Percentiles rank a stretch among this genome's conserved stretches.
Conservation (phyloP, 2,888 invertebrate genomes). For the Seira musarum region DNA sequence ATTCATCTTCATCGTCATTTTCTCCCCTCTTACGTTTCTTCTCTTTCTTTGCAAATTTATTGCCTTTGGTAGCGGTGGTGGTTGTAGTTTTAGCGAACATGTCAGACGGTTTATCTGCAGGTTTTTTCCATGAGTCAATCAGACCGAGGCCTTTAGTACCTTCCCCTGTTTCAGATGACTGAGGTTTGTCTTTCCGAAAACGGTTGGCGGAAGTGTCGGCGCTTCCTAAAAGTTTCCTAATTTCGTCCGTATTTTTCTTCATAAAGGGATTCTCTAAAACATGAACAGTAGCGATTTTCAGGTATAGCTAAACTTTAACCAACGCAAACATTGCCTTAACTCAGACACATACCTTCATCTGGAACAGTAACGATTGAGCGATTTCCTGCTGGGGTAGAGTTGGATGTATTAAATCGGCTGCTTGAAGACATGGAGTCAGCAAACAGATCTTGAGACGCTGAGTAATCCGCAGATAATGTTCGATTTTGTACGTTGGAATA, state of each 20-base stretch:
- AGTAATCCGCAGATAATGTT: conserved; percentile 29
- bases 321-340: no score
- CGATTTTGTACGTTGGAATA: conserved; percentile 47
- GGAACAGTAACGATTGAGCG: conserved; percentile 32
- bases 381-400: conserved; percentile 22
- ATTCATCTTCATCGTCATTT: conserved; percentile 36
- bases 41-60: conserved; percentile 31
- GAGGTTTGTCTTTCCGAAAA: conserved; percentile 59
- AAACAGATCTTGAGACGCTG: conserved; percentile 52
- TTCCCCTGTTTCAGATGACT: conserved; percentile 23
- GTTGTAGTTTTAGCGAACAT: conserved; percentile 24
- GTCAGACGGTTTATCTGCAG: conserved; percentile 60
- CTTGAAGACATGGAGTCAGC: conserved; percentile 8
- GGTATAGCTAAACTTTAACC: no score
- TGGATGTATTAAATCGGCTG: conserved; percentile 28
- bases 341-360: conserved; percentile 33
- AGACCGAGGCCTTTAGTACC: conserved; percentile 56
- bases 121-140: conserved; percentile 68
- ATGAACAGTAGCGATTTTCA: no score
- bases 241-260: conserved; percentile 66
- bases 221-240: conserved; percentile 58
- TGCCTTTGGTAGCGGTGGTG: conserved; percentile 9
- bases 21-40: conserved; percentile 51
- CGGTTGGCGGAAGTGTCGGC: conserved; percentile 44
- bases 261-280: conserved; percentile 67